These are phyloP conservation scores for Antechinus stuartii DNA, from an alignment of 2,113 vertebrate genomes.

Conservation along the genomic window DNA sequence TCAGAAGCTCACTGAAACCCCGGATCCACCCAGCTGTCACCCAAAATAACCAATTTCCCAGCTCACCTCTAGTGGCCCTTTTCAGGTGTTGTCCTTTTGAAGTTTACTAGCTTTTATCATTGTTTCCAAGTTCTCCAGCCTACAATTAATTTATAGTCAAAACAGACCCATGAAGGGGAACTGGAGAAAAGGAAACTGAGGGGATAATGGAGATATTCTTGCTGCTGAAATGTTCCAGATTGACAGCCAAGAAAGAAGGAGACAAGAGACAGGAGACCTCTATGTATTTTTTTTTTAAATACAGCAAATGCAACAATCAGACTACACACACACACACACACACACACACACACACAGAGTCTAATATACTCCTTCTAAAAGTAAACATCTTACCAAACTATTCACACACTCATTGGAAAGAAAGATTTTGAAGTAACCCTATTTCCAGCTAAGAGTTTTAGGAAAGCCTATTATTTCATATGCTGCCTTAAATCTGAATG, in stretches of 20 bases:
- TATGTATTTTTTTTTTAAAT: too few species aligned
- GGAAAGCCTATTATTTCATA: not conserved
- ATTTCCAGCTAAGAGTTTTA: not conserved
- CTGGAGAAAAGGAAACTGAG: slow-evolving; percentile 19
- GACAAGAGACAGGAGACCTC: not conserved
- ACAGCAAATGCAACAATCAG: slow-evolving; percentile 27
- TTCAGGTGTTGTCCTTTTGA: slow-evolving; percentile 70
- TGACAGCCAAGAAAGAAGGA: not conserved
- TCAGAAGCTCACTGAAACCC: slow-evolving; percentile 32
- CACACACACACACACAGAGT: slow-evolving; percentile 23
- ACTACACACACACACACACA: not conserved
- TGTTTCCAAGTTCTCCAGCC: slow-evolving; percentile 71
- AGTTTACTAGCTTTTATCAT: slow-evolving; percentile 79
- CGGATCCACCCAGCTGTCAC: not conserved
- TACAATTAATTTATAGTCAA: slow-evolving; percentile 77
- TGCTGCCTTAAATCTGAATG: not conserved
- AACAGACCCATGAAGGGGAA: slow-evolving; percentile 52
- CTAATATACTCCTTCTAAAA: slow-evolving; percentile 63
- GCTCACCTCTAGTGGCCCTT: slow-evolving; percentile 48
- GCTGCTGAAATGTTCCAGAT: not conserved
- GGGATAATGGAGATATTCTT: not conserved
- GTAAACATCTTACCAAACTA: slow-evolving; percentile 67
- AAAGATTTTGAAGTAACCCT: not conserved
- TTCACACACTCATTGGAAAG: slow-evolving; percentile 46
- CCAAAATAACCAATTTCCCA: slow-evolving; percentile 2